Evolutionary conservation across 2,113 vertebrate genomes (phyloP), one percentile per base, ranked within the genome.

Genomic region (Asarcornis scutulata): DNA sequence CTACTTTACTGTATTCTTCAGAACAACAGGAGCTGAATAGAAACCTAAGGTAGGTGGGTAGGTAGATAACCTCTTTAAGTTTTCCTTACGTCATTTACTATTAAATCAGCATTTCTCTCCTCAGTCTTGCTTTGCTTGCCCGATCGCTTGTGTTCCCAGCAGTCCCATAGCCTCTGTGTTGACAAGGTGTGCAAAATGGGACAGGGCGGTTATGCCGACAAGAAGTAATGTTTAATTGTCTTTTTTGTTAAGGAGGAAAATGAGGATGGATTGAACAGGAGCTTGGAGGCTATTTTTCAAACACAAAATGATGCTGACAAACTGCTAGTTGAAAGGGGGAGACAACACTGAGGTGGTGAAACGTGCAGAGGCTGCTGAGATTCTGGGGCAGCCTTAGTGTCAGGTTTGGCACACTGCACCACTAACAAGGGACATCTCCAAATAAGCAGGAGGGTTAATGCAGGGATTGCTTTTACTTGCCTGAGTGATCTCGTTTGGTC

Each of bases 111-210:
- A 21, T 29, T 66, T 66, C 56, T 76, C 22, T 44, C 52, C 11
- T 25, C 25, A 10, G 38, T 40, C 20, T 26, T 83, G 36, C 34
- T 46, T 56, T 29, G 9, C 66, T 78, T 78, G 34, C 17, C 53
- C 42, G 18, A 2, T 56, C 0, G 1, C 36, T 58, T 9, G 46
- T 5, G 22, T 42, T 15, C 42, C 48, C 62, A 2, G 0, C 38
- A 2, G 2, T 48, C 50, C 50, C 17, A n/a, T n/a, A 53, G 38
- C 40, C 32, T 62, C 53, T 40, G 0, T 20, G 26, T 6, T 64
- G 74, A 25, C 62, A 27, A 23, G 20, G 21, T 38, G 36, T n/a
- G 34, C 36, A 15, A 76, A 36, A 31, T 36, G 14, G 1, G 0
- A 0, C 0, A 48, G 67, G 58, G 23, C 58, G 53, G 26, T 31